Conservation (phyloP, 1,140 invertebrate genomes). For the Drosophila nasuta region DNA sequence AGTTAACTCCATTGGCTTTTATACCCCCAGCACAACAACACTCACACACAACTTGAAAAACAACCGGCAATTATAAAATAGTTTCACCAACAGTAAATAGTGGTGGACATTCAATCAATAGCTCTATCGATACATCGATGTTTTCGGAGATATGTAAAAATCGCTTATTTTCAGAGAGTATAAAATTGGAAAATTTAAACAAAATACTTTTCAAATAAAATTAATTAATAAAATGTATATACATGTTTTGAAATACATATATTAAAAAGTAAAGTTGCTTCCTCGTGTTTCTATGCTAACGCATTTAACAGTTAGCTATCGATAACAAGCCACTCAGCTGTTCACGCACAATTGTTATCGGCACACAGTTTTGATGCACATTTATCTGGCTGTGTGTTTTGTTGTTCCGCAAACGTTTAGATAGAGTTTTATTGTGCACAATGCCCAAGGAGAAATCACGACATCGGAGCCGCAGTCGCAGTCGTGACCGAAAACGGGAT, state of each 20-base stretch:
- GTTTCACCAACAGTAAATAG: not conserved
- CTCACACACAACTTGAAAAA: not conserved
- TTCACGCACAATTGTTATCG: not conserved
- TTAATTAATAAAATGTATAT: too few species aligned
- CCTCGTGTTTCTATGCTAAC: too few species aligned
- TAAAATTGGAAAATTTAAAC: too few species aligned
- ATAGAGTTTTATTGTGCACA: constrained; percentile 2
- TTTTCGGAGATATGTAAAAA: too few species aligned
- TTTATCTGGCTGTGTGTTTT: constrained; percentile 13
- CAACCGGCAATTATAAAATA: constrained; percentile 36
- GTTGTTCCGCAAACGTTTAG: constrained; percentile 44
- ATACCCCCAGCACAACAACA: not conserved
- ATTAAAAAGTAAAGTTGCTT: too few species aligned
- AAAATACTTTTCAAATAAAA: too few species aligned
- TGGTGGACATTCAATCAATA: not conserved
- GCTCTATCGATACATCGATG: not conserved
- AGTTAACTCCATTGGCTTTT: constrained; percentile 40
- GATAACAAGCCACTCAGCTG: constrained; percentile 31
- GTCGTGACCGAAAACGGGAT: constrained; percentile 31
- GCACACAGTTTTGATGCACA: not conserved
- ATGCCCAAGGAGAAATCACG: constrained; percentile 68
- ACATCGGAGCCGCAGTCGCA: constrained; percentile 54
- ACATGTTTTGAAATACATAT: too few species aligned
- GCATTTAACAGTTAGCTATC: constrained; percentile 12
- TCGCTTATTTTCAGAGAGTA: too few species aligned